Conservation (phyloP, 2,888 invertebrate genomes). For the Troides aeacus region DNA sequence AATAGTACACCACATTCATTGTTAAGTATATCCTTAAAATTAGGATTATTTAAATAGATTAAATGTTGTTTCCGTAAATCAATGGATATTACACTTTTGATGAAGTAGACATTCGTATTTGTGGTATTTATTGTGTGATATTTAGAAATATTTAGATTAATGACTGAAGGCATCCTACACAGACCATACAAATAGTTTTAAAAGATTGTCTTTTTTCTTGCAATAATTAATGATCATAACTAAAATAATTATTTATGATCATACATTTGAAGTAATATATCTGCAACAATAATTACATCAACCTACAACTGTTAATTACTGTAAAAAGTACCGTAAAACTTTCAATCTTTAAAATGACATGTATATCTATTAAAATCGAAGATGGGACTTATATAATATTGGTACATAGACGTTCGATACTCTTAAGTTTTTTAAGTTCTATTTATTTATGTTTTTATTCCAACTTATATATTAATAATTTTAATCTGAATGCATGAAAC, state of each 20-base stretch:
- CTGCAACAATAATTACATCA: not conserved
- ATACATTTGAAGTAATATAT: not conserved
- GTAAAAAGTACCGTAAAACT: too few species aligned
- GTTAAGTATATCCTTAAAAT: too few species aligned
- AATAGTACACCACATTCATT: too few species aligned
- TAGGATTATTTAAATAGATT: not conserved
- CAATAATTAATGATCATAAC: not conserved
- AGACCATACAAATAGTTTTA: not conserved
- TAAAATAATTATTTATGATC: not conserved
- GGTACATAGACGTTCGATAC: too few species aligned
- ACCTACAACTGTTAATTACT: not conserved
- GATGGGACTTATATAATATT: too few species aligned
- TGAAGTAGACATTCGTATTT: not conserved
- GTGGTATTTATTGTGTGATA: not conserved
- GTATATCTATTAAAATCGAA: too few species aligned
- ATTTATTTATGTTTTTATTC: too few species aligned
- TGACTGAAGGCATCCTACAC: not conserved
- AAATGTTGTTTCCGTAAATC: not conserved
- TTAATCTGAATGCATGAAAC: too few species aligned
- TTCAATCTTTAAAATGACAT: too few species aligned
- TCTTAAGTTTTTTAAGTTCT: too few species aligned
- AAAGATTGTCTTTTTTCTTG: not conserved
- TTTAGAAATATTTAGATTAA: not conserved
- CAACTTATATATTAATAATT: too few species aligned
- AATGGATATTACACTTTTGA: not conserved